These are phyloP conservation scores for Daphoenositta chrysoptera DNA, from an alignment of 2,113 vertebrate species.

Conservation along the genomic window DNA sequence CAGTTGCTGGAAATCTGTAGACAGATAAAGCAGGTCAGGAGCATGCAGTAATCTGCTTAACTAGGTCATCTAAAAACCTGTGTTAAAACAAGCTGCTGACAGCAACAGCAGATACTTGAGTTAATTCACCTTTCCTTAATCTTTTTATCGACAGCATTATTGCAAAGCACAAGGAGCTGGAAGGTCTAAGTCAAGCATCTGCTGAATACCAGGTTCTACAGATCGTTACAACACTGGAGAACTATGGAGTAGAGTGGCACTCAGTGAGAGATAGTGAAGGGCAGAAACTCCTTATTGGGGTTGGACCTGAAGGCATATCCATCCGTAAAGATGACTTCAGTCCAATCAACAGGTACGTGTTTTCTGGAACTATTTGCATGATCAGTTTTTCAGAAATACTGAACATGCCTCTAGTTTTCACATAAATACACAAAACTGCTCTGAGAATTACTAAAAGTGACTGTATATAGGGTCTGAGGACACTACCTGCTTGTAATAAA, in stretches of 20 bases:
- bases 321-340: constrained; percentile 92
- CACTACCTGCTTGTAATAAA: not conserved
- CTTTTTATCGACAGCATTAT: constrained; percentile 78
- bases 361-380: not conserved
- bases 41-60: not conserved
- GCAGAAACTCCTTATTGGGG: constrained; percentile 87
- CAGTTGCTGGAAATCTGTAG: not conserved
- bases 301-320: constrained; percentile 93
- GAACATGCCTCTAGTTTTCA: not conserved
- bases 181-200: constrained; percentile 83
- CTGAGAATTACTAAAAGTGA: not conserved
- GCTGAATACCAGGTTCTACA: constrained; percentile 94
- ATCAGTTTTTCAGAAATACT: not conserved
- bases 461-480: not conserved
- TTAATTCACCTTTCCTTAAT: not conserved
- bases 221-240: constrained; percentile 87
- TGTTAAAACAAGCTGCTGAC: not conserved
- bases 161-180: constrained; percentile 87
- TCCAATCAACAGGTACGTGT: constrained; percentile 85
- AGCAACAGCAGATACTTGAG: not conserved
- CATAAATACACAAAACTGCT: not conserved
- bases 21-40: not conserved
- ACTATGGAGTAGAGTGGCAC: constrained; percentile 97
- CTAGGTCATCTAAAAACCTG: not conserved
- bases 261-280: constrained; percentile 86